Conservation (phyloP, 1,140 invertebrate genomes). For the Cyphomyrmex costatus region DNA sequence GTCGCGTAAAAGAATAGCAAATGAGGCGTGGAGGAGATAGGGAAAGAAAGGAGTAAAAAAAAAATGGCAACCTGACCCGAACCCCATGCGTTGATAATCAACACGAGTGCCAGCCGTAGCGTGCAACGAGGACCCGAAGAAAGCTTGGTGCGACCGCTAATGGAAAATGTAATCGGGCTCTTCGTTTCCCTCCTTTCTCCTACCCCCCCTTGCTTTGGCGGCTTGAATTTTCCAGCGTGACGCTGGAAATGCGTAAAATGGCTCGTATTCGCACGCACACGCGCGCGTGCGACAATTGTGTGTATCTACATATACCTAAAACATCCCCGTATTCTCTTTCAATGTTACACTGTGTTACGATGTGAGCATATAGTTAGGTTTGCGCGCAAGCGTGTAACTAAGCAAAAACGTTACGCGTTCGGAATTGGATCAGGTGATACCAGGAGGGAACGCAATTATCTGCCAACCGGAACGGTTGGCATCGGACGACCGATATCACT, state of each 20-base stretch:
- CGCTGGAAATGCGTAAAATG: slow-evolving; percentile 40
- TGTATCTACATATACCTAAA: not conserved
- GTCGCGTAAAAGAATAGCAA: slow-evolving; percentile 69
- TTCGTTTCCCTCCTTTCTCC: slow-evolving; percentile 38
- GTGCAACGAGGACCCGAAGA: slow-evolving; percentile 73
- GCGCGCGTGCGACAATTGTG: not conserved
- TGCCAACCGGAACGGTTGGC: slow-evolving; percentile 30
- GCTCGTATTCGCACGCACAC: not conserved
- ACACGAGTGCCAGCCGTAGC: slow-evolving; percentile 64
- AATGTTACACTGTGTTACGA: not conserved
- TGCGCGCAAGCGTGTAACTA: slow-evolving; percentile 42
- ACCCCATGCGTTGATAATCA: slow-evolving; percentile 75
- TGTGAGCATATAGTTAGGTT: not conserved
- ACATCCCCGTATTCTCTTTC: not conserved
- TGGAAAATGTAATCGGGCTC: slow-evolving; percentile 76
- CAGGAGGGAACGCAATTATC: slow-evolving; percentile 24
- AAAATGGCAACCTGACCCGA: slow-evolving; percentile 50
- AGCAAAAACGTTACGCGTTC: slow-evolving; percentile 26
- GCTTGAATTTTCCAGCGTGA: slow-evolving; percentile 51
- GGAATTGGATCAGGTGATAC: slow-evolving; percentile 56
- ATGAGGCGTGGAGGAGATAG: slow-evolving; percentile 64
- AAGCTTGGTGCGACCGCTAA: slow-evolving; percentile 71
- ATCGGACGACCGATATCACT: slow-evolving; percentile 37
- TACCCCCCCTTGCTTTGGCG: slow-evolving; percentile 4
- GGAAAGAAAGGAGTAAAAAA: slow-evolving; percentile 41